A percentile compares a stretch with the other conserved stretches of the same genome.
Conservation (phyloP, 2,888 invertebrate species). For the Slavum lentiscoides region DNA sequence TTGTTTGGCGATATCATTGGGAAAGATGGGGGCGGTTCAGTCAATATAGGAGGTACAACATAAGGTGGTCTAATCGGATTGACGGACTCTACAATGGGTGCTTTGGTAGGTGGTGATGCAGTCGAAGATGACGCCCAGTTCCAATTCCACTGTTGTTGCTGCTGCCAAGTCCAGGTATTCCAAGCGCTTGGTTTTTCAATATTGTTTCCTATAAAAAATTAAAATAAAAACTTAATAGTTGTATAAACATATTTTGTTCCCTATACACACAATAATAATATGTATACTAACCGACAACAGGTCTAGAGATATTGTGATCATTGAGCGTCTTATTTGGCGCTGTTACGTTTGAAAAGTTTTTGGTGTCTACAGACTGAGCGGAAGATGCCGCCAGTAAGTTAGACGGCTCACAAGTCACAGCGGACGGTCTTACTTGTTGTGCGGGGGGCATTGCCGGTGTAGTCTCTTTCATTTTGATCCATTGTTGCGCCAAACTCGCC, state of each 20-base stretch:
- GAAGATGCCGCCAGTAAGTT: slow-evolving; percentile 26
- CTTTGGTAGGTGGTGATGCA: slow-evolving; percentile 6
- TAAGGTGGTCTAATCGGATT: slow-evolving; percentile 24
- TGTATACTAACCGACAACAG: slow-evolving; percentile 16
- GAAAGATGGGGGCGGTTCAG: slow-evolving; percentile 28
- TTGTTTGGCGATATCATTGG: slow-evolving; percentile 10
- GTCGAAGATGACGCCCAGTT: slow-evolving; percentile 34
- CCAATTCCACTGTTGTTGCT: slow-evolving; percentile 46
- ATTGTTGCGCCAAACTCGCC: slow-evolving; percentile 95
- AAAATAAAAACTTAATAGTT: not conserved
- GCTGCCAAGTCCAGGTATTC: slow-evolving; percentile 47
- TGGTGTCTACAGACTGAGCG: not conserved
- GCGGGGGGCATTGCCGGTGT: slow-evolving; percentile 57
- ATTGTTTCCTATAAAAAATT: slow-evolving; percentile 31
- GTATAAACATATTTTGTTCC: not conserved
- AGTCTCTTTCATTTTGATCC: slow-evolving; percentile 94
- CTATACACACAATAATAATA: not conserved
- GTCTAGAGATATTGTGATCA: not conserved
- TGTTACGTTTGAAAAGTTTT: not conserved
- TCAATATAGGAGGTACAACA: slow-evolving; percentile 19
- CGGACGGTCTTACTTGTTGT: slow-evolving; percentile 20
- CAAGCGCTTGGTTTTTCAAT: slow-evolving; percentile 38
- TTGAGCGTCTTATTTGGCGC: slow-evolving; percentile 56
- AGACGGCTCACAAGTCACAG: slow-evolving; percentile 47
- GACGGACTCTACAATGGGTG: slow-evolving; percentile 19